Base-by-base conservation (phyloP, 2,888 invertebrate species). In the Leptinotarsa tumamoca region DNA sequence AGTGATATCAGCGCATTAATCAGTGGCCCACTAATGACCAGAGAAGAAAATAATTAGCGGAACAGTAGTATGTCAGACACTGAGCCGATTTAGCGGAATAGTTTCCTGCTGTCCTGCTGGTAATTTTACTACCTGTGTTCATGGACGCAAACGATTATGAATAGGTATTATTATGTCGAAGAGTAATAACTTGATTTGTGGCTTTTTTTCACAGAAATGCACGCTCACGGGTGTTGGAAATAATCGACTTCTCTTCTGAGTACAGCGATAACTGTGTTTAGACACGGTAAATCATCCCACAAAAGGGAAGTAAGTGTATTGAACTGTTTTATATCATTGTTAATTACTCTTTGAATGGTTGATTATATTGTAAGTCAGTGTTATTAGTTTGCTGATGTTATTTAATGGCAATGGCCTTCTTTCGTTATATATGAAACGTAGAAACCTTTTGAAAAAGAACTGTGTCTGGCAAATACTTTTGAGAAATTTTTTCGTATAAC, bases 161-260 rank as follows among this genome's bases (percentile, higher is more conserved):
- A 73, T 68, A 58, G 56, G 56, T 71, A 74, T 74, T 67, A 74
- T 70, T 67, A 71, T 56, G 71, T 71, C 67, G 56, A n/a, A 43
- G 54, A 67, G 70, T 71, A 73, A 73, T 73, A 51, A 67, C 71
- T 74, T 74, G 74, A 74, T 74, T 74, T 74, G 74, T 71, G 67
- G 74, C 67, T 67, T 70, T 70, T 70, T 67, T 43, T 52, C 52
- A 18, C 18, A 51, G 70, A 71, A 74, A 74, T 74, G 58, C 74
- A 50, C 27, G 71, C 71, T 67, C 67, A 70, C 67, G 74, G 74
- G 70, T 67, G 67, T 73, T 74, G 58, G 71, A 67, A 74, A 74
- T 70, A 69, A 52, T 21, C 66, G 67, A 27, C 67, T 23, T 56
- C 68, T 73, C 63, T 67, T 70, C 70, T 70, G 67, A 74, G 67